A percentile compares a stretch with the other conserved stretches of the same genome.
Evolutionary conservation across 2,113 vertebrate species (phyloP).

Genomic region (Tetraodon nigroviridis): DNA sequence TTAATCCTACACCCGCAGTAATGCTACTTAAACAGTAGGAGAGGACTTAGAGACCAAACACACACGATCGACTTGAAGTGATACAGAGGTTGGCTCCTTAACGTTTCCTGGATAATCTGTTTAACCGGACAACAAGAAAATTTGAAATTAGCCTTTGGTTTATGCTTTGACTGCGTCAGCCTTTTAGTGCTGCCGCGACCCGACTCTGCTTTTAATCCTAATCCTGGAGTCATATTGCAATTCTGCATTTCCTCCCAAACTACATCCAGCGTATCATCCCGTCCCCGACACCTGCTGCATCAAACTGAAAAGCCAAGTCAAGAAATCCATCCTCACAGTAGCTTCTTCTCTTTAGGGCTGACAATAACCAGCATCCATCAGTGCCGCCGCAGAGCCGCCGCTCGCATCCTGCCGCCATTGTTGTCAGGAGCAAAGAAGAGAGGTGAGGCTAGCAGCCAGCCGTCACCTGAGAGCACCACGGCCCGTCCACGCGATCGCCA

Average conservation of each 20-base stretch:
- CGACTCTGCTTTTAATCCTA: no score
- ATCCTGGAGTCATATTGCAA: neutral
- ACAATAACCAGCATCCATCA: conserved; percentile 52
- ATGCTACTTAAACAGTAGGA: conserved; percentile 61
- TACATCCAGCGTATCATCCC: neutral
- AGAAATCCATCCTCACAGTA: conserved; percentile 39
- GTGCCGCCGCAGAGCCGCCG: conserved; percentile 32
- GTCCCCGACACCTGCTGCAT: conserved; percentile 1
- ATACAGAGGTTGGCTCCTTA: conserved; percentile 27
- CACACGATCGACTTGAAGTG: conserved; percentile 49
- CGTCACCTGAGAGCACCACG: conserved; percentile 60
- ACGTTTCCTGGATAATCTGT: conserved; percentile 51
- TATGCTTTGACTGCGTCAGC: conserved; percentile 2
- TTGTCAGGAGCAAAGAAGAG: conserved; percentile 59
- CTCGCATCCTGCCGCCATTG: conserved; percentile 47
- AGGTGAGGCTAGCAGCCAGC: conserved; percentile 45
- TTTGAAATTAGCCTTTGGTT: conserved; percentile 24
- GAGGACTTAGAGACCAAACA: conserved; percentile 58
- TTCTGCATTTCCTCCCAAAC: neutral
- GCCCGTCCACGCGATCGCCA: conserved; percentile 43
- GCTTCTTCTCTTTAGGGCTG: conserved; percentile 30
- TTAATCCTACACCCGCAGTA: conserved; percentile 60
- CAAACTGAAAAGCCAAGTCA: conserved; percentile 28
- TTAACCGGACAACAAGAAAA: conserved; percentile 31
- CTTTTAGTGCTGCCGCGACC: neutral